Conservation (phyloP, 2,797 vertebrate species). For the Rachycentron canadum region DNA sequence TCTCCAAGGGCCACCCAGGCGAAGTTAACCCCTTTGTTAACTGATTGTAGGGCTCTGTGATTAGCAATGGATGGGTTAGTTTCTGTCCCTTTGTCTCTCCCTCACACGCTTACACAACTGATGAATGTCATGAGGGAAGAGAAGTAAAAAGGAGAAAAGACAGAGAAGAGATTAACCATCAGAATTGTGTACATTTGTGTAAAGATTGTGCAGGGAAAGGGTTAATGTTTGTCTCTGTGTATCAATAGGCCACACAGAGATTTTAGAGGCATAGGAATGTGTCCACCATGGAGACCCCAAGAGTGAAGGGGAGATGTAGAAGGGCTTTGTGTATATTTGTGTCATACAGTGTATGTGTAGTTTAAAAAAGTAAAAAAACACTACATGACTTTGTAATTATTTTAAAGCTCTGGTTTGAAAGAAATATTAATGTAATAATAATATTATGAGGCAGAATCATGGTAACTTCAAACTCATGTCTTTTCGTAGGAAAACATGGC, state of each 20-base stretch:
- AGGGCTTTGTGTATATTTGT: constrained; percentile 12
- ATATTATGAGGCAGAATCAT: background rate
- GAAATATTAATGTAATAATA: background rate
- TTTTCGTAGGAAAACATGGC: background rate
- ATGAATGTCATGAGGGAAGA: constrained; percentile 61
- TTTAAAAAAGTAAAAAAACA: background rate
- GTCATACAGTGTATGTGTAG: background rate
- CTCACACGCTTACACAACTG: constrained; percentile 56
- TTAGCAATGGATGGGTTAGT: constrained; percentile 78
- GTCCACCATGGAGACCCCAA: constrained; percentile 53
- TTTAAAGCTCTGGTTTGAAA: background rate
- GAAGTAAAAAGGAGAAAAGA: constrained; percentile 29
- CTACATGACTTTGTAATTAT: background rate
- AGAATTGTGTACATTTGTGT: constrained; percentile 13
- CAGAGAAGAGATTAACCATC: constrained; percentile 51
- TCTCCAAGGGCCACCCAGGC: constrained; percentile 82
- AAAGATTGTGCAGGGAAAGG: constrained; percentile 40
- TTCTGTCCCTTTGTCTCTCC: constrained; percentile 61
- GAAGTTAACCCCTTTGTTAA: constrained; percentile 86
- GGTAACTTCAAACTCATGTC: background rate
- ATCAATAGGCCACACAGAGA: constrained; percentile 65
- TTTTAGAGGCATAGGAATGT: constrained; percentile 62
- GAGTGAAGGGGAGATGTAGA: constrained; percentile 31
- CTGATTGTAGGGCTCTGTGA: constrained; percentile 84
- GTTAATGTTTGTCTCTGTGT: constrained; percentile 62